These are phyloP conservation scores for Neodontobutis hainanensis DNA, from an alignment of 2,113 vertebrate genomes.

Conservation along the genomic window DNA sequence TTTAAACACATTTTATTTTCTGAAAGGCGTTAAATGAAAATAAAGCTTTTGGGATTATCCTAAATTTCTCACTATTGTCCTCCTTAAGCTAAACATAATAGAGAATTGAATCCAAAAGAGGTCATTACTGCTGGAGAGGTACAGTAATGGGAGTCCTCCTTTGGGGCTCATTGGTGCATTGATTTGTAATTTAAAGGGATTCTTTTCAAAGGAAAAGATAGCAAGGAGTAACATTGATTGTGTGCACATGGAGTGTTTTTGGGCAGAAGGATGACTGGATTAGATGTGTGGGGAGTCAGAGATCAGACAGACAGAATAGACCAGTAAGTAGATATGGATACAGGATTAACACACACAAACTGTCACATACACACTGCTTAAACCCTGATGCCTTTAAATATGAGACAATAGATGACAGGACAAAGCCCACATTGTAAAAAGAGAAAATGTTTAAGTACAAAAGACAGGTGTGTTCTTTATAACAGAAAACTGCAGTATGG, in stretches of 20 bases:
- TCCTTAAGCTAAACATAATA: slow-evolving; percentile 11
- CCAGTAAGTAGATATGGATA: slow-evolving; percentile 67
- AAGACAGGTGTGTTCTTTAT: neutral
- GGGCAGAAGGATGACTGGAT: slow-evolving; percentile 51
- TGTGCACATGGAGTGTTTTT: slow-evolving; percentile 2
- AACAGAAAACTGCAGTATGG: neutral
- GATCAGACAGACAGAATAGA: slow-evolving; percentile 63
- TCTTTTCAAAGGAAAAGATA: slow-evolving; percentile 4
- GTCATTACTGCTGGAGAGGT: slow-evolving; percentile 16
- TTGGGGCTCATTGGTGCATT: slow-evolving; percentile 31
- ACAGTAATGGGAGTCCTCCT: slow-evolving; percentile 37
- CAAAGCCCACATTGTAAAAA: too few relatives aligned
- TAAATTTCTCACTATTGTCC: neutral
- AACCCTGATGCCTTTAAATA: neutral
- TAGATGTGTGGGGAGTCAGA: slow-evolving; percentile 57
- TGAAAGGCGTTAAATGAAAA: neutral
- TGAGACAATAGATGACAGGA: too few relatives aligned
- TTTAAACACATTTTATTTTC: neutral
- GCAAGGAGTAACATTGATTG: slow-evolving; percentile 1
- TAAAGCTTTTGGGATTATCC: neutral
- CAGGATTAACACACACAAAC: slow-evolving; percentile 50
- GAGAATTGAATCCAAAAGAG: slow-evolving; percentile 9
- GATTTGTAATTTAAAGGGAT: slow-evolving; percentile 40
- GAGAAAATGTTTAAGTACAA: neutral
- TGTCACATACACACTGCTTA: slow-evolving; percentile 22